Evolutionary conservation across 2,888 invertebrate genomes (phyloP), one percentile per base, ranked within the genome.

Genomic region (Stomorhina lunata): DNA sequence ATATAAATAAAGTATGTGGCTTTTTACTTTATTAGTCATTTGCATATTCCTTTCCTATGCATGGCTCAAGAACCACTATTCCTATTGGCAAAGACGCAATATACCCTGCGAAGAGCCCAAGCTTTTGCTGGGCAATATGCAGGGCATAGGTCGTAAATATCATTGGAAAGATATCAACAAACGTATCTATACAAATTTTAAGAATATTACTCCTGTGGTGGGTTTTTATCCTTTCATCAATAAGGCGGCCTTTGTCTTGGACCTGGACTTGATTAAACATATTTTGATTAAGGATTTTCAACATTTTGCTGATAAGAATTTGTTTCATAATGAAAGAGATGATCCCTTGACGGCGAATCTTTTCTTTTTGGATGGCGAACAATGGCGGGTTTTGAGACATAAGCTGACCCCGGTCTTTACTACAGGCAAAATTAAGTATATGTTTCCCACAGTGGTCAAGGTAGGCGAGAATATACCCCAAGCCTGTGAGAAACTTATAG

Each of bases 321-420:
- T 90, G 20, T 88, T 84, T n/a, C 73, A 85, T 32, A 90, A 91
- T 68, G 88, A 89, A 17, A 86, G 88, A 3, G 87, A 88, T 50
- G 91, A 92, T 80, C 92, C 92, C 0, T 69, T 92, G 4, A 85
- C 89, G 0, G 91, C 86, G 0, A 89, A 91, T 80, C 81, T 92
- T 5, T 87, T 91, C 55, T 48, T 87, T 2, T 75, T 91, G 25
- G 89, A 89, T 17, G 92, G 92, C 0, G 84, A 85, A 5, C 86
- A 80, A 43, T 93, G 93, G 93, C 91, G 88, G 69, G 85, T 87
- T 0, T 86, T 92, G 81, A 86, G 93, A 5, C 84, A 89, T 1
- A 92, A 92, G 37, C 80, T 93, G 2, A 90, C 92, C 0, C 91
- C 92, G 1, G 92, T 88, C 0, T 88, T 88, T 55, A 88, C 87